Evolutionary conservation across 2,113 vertebrate species (phyloP).

Genomic region (Empidonax alnorum): DNA sequence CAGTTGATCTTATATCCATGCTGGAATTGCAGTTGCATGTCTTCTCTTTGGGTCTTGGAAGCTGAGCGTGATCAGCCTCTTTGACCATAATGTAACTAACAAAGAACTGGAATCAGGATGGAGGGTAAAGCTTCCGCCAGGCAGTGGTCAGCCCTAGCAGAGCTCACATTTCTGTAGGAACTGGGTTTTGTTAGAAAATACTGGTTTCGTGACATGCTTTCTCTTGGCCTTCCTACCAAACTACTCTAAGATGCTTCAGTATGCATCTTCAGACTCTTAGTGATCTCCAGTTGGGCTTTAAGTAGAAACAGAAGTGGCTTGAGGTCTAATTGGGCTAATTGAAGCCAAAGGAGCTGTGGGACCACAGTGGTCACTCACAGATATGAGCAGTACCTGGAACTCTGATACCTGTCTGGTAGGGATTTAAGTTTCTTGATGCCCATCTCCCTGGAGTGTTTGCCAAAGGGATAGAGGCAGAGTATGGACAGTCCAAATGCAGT

Average conservation of each 20-base stretch:
- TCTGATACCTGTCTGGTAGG: not conserved
- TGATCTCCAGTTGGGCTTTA: not conserved
- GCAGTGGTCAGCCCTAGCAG: not conserved
- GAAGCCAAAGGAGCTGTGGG: not conserved
- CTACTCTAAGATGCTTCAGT: not conserved
- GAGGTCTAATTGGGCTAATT: not conserved
- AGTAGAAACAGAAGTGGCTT: not conserved
- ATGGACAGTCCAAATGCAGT: not conserved
- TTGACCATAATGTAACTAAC: not conserved
- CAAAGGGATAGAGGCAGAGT: not conserved
- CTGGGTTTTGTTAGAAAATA: not conserved
- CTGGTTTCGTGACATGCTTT: not conserved
- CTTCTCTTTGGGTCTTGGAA: not conserved
- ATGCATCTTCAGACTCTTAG: not conserved
- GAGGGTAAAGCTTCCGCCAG: not conserved
- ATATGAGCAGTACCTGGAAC: not conserved
- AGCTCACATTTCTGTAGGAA: not conserved
- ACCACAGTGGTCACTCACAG: not conserved
- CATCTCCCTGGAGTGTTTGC: not conserved
- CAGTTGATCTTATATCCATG: not conserved
- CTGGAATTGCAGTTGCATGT: not conserved
- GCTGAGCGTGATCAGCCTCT: not conserved
- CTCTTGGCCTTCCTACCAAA: not conserved
- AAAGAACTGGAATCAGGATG: not conserved
- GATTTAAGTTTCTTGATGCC: not conserved